Base-by-base conservation (phyloP, 2,797 vertebrate genomes). In the Mallotus villosus region DNA sequence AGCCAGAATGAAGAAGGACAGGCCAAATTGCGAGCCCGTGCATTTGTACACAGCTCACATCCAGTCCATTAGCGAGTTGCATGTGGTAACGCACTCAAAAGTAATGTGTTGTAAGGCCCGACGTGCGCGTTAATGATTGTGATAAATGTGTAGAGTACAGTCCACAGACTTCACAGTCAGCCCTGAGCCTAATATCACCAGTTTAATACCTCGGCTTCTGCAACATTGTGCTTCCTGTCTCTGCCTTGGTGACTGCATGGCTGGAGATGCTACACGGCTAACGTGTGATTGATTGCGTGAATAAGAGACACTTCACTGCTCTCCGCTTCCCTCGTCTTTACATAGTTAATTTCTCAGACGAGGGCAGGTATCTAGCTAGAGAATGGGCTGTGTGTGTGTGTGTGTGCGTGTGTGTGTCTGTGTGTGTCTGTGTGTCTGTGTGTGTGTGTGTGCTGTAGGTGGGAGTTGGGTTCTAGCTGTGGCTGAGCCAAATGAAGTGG, bases 261-360 rank as follows among this genome's bases (percentile, higher is more conserved):
- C 32, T 34, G 32, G 32, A 34, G 32, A 34, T 75, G 82, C 84
- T 85, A 82, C 85, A 78, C 83, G 72, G 81, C 87, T 90, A 90
- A 88, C 86, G 84, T 85, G 77, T 89, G 89, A 91, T 91, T 90
- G 90, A 91, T 91, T 81, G 83, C 79, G 75, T 73, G 83, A 82
- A 80, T 86, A 84, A 85, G 81, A 86, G 83, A 89, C 85, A 89
- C 85, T 90, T 73, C 81, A 82, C 79, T 86, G 78, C 80, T 78
- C 80, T 77, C 63, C 76, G 87, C 81, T 81, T 78, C 85, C 85
- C 80, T 78, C 78, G 73, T 80, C 82, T 81, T 78, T 71, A 76
- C 86, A 77, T 74, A 84, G 82, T 83, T 86, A 91, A 91, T 90
- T 88, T 84, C 70, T 78, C 88, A 78, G 68, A 70, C 75, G 84